Base-by-base conservation (phyloP, 2,113 vertebrate genomes). In the Tachysurus vachellii region DNA sequence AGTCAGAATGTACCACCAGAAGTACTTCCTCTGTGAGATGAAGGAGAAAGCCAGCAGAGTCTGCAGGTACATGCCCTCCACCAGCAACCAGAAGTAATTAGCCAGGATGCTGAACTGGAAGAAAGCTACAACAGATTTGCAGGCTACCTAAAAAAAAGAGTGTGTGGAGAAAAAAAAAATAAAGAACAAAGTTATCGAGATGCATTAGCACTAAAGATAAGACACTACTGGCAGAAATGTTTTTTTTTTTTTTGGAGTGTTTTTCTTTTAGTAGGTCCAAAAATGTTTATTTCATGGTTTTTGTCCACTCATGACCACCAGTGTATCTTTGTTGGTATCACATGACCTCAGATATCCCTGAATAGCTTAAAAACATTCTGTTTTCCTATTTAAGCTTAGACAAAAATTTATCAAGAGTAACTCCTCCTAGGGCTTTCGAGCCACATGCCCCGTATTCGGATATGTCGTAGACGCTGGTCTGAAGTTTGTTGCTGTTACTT, bases 11-110 rank as follows among this genome's bases (percentile, higher is more conserved):
- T 97, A 97, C 95, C 96, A 96, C 95, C 96, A 96, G 94, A 96
- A 96, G 93, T 97, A 97, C 89, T 95, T 96, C 93, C 92, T 95
- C 91, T 97, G 96, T 0, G 95, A 96, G 90, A 96, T 95, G 66
- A 97, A 97, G 87, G 96, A 95, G 83, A 97, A 93, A 26, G 96
- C 96, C 86, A 97, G 94, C 83, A 97, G 94, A 0, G 96, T 97
- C 92, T 97, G 96, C 90, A 97, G 95, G 90, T 97, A 97, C 95
- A 97, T 94, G 26, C 96, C 97, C 89, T 97, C 97, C 92, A 97
- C 96, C 92, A 97, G 93, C 90, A 97, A 75, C 97, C 97, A 97
- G 92, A 95, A 97, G 94, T 96, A 97, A 94, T 97, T 97, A 89
- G 96, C 95, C 91, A 97, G 92, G 88, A 97, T 96, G 0, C 96